Evolutionary conservation across 2,888 invertebrate genomes (phyloP), one percentile per base, ranked within the genome.

Genomic region (Tetragonula carbonaria): DNA sequence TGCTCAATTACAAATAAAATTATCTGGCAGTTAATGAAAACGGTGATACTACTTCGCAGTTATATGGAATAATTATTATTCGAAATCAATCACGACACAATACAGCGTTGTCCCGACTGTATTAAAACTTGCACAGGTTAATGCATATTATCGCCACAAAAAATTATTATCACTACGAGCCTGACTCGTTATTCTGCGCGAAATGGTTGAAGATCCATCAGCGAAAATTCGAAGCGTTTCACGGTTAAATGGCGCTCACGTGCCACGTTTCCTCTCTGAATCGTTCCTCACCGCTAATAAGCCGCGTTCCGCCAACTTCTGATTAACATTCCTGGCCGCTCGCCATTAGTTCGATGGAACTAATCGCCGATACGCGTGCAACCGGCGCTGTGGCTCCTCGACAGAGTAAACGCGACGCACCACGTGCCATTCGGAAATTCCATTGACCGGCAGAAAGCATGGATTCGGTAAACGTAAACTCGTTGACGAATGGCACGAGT

Each of bases 261-360:
- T 74, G 66, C 45, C 76, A n/a, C 13, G 16, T 45, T 65, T 79
- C 78, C 65, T 11, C 45, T 2, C 45, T 8, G 11, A 45, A 45
- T 45, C 45, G 45, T 45, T 45, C 8, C 8, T 45, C 45, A 45
- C 8, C 45, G 45, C 8, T 45, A 45, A 45, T 45, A 45, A 45
- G 45, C 45, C 45, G 45, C 45, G 45, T 45, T 45, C 76, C 77
- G 76, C 77, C 79, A 85, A 84, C 80, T 85, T 74, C 85, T 80
- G 86, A 90, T 91, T 86, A 88, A 88, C 87, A 89, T 90, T 91
- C 88, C 86, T 70, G 74, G 62, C 66, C 55, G 70, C 66, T 68
- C 51, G 72, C 83, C 23, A 45, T 45, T 45, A 45, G 78, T 50
- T 45, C 86, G 77, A 84, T 63, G 78, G 74, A 82, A 78, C 84